These are phyloP conservation scores for Hippocampus abdominalis DNA, from an alignment of 2,113 vertebrate genomes.

Conservation along the genomic window DNA sequence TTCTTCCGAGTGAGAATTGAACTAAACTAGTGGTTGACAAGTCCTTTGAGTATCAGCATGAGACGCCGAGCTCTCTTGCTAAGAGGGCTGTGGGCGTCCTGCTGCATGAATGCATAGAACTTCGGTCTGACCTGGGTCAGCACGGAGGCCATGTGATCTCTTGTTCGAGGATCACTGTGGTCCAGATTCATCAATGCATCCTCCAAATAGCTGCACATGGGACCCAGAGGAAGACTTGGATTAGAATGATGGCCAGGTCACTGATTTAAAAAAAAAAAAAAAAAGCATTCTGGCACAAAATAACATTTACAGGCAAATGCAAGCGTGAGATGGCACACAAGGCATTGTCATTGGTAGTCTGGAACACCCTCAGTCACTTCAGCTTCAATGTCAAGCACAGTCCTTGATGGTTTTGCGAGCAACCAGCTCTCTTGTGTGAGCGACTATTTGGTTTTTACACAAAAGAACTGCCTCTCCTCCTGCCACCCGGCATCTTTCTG, in stretches of 20 bases:
- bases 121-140: conserved; percentile 90
- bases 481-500: conserved; percentile 14
- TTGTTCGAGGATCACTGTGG: conserved; percentile 89
- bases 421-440: neutral
- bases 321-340: neutral
- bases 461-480: neutral
- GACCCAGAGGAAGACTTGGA: conserved; percentile 4
- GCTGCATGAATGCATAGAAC: conserved; percentile 89
- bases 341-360: neutral
- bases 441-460: conserved; percentile 1
- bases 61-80: conserved; percentile 87
- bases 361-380: neutral
- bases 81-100: conserved; percentile 83
- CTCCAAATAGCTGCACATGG: conserved; percentile 85
- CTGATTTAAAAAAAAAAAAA: too few species aligned
- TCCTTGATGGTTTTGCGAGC: conserved; percentile 22
- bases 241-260: neutral
- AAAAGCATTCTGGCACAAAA: neutral
- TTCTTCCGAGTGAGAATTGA: neutral
- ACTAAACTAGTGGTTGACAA: conserved; percentile 80
- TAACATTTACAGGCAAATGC: neutral
- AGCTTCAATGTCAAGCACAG: conserved; percentile 18
- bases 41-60: conserved; percentile 93
- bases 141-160: conserved; percentile 94
- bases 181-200: conserved; percentile 96